A percentile compares a stretch with the other conserved stretches of the same genome.
These are phyloP conservation scores for Cyanocitta stelleri DNA, from an alignment of 2,113 vertebrate genomes.

Conservation along the genomic window DNA sequence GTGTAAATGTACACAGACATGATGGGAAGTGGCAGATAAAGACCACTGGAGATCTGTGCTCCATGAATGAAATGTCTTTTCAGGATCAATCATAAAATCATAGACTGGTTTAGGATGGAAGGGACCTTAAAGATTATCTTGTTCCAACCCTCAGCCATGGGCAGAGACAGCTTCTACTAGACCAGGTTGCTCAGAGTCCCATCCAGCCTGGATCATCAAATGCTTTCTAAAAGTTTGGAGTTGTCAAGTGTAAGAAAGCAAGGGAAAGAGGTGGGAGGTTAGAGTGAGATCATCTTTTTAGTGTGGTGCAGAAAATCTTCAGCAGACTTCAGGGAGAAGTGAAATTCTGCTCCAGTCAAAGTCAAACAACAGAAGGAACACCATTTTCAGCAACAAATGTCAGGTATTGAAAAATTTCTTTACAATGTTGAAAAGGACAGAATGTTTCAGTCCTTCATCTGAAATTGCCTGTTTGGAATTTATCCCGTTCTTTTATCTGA, in stretches of 20 bases:
- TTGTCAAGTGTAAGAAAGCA: neutral
- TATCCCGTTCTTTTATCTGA: neutral
- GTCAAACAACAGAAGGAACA: neutral
- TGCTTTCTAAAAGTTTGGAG: neutral
- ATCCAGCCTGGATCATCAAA: neutral
- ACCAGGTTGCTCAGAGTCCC: neutral
- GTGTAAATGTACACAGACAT: neutral
- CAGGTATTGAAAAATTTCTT: neutral
- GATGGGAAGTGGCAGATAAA: neutral
- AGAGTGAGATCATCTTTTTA: neutral
- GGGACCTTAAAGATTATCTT: neutral
- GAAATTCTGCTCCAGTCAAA: neutral
- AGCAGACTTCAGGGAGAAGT: neutral
- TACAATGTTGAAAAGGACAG: neutral
- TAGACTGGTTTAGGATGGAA: neutral
- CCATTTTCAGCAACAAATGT: neutral
- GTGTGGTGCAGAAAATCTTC: neutral
- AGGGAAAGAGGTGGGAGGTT: neutral
- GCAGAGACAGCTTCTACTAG: neutral
- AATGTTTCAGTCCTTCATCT: neutral
- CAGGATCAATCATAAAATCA: neutral
- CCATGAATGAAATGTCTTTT: neutral
- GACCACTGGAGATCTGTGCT: neutral
- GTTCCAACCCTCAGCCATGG: neutral
- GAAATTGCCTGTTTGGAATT: neutral